Base-by-base conservation (phyloP, 2,113 vertebrate genomes). In the Corythornis madagascariensis region DNA sequence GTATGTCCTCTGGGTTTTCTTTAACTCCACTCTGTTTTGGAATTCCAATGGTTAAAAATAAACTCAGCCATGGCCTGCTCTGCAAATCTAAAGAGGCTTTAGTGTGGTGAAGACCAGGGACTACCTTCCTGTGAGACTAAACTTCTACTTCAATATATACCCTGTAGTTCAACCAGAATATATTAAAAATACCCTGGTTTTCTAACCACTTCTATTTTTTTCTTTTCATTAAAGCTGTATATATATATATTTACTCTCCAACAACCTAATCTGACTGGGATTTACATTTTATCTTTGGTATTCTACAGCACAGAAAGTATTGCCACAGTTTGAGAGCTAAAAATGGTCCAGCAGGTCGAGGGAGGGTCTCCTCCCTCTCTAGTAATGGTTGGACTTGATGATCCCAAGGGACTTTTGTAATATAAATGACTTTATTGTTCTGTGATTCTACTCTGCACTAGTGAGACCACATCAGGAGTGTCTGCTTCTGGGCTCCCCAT, bases 181-280 rank as follows among this genome's bases (percentile, higher is more conserved):
- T 65, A 73, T 25, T 48, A 69, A 73, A 42, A 86, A 74, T 4
- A 28, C 4, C 6, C 7, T 35, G 13, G 16, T 84, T 87, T 89
- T 70, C 35, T 70, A 66, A 26, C 8, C 2, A 56, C 50, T 78
- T 50, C 22, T 75, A 21, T 24, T 61, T 80, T 91, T 91, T 81
- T 71, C 35, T 77, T 88, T 93, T 76, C 47, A 61, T 71, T 89
- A 87, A 82, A 89, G 11, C 28, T 52, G 26, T 0, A 4, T 52
- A 87, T 93, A 89, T 61, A 38, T 85, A 42, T 40, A 67, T 82
- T 94, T 94, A 90, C 66, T 89, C 92, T 59, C 70, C 24, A 92
- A 74, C 57, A 82, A 86, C 29, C 79, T 53, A 61, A 60, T 84
- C 70, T 65, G 26, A 78, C 40, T 20, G 81, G 53, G 48, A 89